phyloP scores from a whole-genome alignment of 53 echinoderm and acorn worm species.

The Stichopus horrens region DNA sequence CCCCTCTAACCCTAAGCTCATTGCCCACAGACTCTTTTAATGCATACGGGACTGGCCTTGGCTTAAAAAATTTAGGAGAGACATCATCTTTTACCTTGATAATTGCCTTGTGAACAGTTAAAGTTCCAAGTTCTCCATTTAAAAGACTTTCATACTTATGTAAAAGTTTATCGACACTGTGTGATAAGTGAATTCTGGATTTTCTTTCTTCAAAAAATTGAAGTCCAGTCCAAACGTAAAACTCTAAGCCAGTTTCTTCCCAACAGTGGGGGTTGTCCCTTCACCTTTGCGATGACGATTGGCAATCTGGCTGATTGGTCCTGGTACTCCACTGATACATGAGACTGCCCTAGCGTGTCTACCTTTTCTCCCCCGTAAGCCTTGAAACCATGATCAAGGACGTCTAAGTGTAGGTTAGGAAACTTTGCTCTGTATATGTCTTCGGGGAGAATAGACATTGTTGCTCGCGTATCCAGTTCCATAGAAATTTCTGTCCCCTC shows the following conservation, averaged over 20 bases:
- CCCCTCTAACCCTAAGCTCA: slow-evolving; percentile 22
- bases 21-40: slow-evolving; percentile 42
- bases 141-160: slow-evolving; percentile 33
- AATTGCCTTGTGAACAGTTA: slow-evolving; percentile 44
- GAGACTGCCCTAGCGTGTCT: slow-evolving; percentile 24
- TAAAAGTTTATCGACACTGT: background rate
- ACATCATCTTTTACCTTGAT: slow-evolving; percentile 42
- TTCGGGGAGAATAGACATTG: slow-evolving; percentile 22
- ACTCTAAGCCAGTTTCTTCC: slow-evolving; percentile 21
- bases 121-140: background rate
- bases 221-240: slow-evolving; percentile 36
- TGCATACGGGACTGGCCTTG: slow-evolving; percentile 56
- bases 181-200: background rate
- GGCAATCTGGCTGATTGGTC: background rate
- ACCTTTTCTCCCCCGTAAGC: slow-evolving; percentile 36
- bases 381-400: slow-evolving; percentile 22
- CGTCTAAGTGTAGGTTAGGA: slow-evolving; percentile 15
- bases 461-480: slow-evolving; percentile 40
- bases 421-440: slow-evolving; percentile 16
- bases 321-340: background rate
- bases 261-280: background rate
- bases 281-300: background rate
- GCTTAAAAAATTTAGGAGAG: slow-evolving; percentile 38
- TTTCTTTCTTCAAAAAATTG: slow-evolving; percentile 4
- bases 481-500: background rate